Percentiles rank a stretch among this genome's conserved stretches.
These are phyloP conservation scores for Falco rusticolus DNA, from an alignment of 2,797 vertebrate genomes.

Conservation along the genomic window DNA sequence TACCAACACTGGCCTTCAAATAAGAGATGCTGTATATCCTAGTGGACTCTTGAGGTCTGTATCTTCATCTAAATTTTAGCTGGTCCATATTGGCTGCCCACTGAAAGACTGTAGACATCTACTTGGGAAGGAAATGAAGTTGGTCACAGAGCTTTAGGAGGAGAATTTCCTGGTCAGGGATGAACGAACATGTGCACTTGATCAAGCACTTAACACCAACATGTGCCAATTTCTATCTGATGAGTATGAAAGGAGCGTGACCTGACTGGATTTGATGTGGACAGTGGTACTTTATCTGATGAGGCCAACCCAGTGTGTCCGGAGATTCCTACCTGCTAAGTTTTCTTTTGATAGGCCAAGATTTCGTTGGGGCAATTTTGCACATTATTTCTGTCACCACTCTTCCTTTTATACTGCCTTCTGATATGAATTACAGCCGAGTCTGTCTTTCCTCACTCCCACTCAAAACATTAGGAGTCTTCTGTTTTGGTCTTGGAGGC, in stretches of 20 bases:
- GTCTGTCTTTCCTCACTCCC: not conserved
- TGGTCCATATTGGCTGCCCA: not conserved
- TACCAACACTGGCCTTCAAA: not conserved
- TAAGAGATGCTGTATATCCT: not conserved
- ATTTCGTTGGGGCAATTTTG: not conserved
- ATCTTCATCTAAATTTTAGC: not conserved
- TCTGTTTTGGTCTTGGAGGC: not conserved
- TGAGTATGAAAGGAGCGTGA: not conserved
- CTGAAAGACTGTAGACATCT: not conserved
- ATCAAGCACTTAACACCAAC: not conserved
- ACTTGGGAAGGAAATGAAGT: not conserved
- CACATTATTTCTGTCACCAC: not conserved
- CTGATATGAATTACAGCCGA: not conserved
- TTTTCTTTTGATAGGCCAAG: not conserved
- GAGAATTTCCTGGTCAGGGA: not conserved
- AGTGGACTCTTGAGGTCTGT: not conserved
- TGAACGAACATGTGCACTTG: not conserved
- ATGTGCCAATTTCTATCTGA: not conserved
- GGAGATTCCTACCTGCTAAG: not conserved
- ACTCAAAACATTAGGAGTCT: not conserved
- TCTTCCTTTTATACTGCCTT: not conserved
- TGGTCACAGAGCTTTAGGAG: not conserved
- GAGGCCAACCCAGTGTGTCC: not conserved
- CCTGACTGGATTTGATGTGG: not conserved
- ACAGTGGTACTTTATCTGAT: not conserved